phyloP scores from a whole-genome alignment of 2,888 invertebrate genomes.

The Idaea dimidiata region DNA sequence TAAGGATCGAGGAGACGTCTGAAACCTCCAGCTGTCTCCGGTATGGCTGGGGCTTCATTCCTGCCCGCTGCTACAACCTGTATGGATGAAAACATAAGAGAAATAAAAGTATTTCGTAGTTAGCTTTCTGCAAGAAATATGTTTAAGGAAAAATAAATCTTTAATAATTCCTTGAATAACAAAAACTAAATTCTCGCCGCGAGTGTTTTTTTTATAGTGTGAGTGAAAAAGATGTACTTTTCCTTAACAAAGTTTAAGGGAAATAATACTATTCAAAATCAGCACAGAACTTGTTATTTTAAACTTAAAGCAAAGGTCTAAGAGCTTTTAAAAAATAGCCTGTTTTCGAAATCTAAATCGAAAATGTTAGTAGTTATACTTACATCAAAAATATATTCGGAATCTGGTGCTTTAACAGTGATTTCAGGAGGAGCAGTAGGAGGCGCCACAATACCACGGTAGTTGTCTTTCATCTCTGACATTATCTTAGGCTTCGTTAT shows the following conservation, averaged over 20 bases:
- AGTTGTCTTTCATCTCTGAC: constrained; percentile 71
- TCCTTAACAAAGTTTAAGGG: background rate
- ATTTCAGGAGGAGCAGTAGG: constrained; percentile 55
- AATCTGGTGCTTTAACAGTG: constrained; percentile 56
- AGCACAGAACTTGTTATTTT: background rate
- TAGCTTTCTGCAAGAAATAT: too few species aligned
- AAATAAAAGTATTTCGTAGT: background rate
- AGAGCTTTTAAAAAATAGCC: too few species aligned
- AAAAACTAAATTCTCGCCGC: too few species aligned
- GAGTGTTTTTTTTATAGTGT: too few species aligned
- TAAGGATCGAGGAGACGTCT: constrained; percentile 65
- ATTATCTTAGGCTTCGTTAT: constrained; percentile 53
- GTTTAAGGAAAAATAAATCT: too few species aligned
- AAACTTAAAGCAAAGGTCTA: background rate
- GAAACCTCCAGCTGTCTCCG: constrained; percentile 52
- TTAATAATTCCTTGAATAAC: too few species aligned
- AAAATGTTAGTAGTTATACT: constrained; percentile 28
- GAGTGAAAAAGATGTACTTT: background rate
- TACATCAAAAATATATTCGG: constrained; percentile 69
- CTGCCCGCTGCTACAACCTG: constrained; percentile 68
- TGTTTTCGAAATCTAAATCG: too few species aligned
- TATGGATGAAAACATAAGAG: constrained; percentile 7
- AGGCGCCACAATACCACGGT: constrained; percentile 47
- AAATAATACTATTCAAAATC: background rate
- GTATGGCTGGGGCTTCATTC: constrained; percentile 61